Conservation (phyloP, 1,140 invertebrate species). For the Protaetia brevitarsis region DNA sequence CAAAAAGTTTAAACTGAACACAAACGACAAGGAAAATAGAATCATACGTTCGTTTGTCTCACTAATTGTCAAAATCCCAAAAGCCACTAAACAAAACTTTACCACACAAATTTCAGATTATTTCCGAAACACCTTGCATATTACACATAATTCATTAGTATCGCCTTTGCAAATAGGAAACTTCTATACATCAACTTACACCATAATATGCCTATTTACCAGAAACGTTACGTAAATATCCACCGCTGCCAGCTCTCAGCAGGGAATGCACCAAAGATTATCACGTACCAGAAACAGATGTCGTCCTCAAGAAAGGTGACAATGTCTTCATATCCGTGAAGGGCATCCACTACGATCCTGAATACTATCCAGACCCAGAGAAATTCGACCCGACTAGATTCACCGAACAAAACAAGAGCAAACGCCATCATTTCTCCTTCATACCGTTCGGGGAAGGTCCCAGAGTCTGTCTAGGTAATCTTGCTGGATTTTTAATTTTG, state of each 20-base stretch:
- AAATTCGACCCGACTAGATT: constrained; percentile 57
- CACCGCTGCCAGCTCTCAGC: constrained; percentile 40
- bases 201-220: too few relatives aligned
- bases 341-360: constrained; percentile 48
- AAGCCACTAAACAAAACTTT: too few relatives aligned
- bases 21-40: too few relatives aligned
- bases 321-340: constrained; percentile 42
- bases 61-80: too few relatives aligned
- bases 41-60: too few relatives aligned
- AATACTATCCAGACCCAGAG: constrained; percentile 56
- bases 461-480: not conserved
- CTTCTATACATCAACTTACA: too few relatives aligned
- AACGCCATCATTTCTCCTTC: constrained; percentile 30
- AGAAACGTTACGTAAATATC: constrained; percentile 53
- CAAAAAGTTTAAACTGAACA: too few relatives aligned
- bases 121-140: too few relatives aligned
- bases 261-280: constrained; percentile 41
- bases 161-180: too few relatives aligned
- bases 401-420: constrained; percentile 43
- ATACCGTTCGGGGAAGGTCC: not conserved
- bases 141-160: too few relatives aligned
- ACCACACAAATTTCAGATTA: too few relatives aligned
- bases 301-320: constrained; percentile 45
- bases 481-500: not conserved
- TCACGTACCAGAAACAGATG: constrained; percentile 37